Percentiles rank a stretch among this genome's conserved stretches.
Evolutionary conservation across 2,113 vertebrate species (phyloP).

Genomic region (Ornithorhynchus anatinus): DNA sequence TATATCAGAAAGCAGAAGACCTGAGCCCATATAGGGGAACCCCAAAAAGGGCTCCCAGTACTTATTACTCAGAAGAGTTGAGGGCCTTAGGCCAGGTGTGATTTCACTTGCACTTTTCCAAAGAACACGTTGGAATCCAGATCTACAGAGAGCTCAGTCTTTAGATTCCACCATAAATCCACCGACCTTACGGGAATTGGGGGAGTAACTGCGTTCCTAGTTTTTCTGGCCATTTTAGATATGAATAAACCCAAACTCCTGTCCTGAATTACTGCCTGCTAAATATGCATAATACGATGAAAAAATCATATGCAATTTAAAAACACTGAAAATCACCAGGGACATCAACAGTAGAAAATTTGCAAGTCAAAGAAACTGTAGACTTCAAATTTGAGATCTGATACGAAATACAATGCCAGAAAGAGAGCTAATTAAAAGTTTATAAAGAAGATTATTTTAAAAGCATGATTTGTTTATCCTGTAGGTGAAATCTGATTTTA

Average conservation of each 20-base stretch:
- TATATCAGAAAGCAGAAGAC: slow-evolving; percentile 36
- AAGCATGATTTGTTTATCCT: slow-evolving; percentile 18
- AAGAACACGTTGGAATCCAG: slow-evolving; percentile 8
- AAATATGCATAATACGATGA: slow-evolving; percentile 54
- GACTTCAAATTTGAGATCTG: slow-evolving; percentile 24
- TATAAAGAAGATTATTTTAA: slow-evolving; percentile 33
- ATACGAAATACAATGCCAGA: slow-evolving; percentile 19
- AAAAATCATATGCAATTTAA: slow-evolving; percentile 51
- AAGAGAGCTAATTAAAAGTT: slow-evolving; percentile 41
- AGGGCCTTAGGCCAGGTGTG: background rate
- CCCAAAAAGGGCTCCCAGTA: background rate
- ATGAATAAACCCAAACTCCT: slow-evolving; percentile 36
- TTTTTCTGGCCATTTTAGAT: slow-evolving; percentile 36
- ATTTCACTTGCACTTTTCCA: background rate
- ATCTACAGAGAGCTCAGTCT: slow-evolving; percentile 26
- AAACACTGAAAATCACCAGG: slow-evolving; percentile 47
- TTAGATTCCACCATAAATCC: slow-evolving; percentile 8
- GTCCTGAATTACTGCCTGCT: slow-evolving; percentile 49
- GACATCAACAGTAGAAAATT: slow-evolving; percentile 21
- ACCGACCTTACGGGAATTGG: slow-evolving; percentile 27
- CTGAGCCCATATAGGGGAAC: slow-evolving; percentile 32
- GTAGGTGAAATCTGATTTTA: slow-evolving; percentile 17
- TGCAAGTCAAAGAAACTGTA: slow-evolving; percentile 12
- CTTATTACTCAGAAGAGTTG: background rate
- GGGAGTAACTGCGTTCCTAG: slow-evolving; percentile 36